Conservation (phyloP, 2,797 vertebrate species). For the Tenualosa ilisha region DNA sequence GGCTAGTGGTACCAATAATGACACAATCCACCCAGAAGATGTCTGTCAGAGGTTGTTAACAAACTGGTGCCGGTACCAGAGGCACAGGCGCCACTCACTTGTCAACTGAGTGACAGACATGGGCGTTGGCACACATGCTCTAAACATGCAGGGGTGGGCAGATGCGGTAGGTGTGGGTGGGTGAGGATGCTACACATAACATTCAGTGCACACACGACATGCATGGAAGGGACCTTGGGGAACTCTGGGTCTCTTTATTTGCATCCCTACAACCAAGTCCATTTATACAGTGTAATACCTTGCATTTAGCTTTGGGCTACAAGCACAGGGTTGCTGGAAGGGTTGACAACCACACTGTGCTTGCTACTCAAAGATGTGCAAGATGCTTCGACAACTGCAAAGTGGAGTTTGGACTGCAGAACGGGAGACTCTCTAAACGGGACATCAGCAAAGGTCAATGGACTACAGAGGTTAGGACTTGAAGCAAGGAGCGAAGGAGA, state of each 20-base stretch:
- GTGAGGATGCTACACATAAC: constrained; percentile 53
- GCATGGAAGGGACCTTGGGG: constrained; percentile 53
- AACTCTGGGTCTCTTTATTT: not conserved
- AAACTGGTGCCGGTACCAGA: not conserved
- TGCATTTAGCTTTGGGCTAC: not conserved
- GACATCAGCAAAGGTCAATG: not conserved
- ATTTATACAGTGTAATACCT: not conserved
- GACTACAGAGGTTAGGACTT: constrained; percentile 50
- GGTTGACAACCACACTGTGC: not conserved
- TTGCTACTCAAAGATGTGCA: not conserved
- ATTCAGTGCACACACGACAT: constrained; percentile 57
- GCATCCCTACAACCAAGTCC: not conserved
- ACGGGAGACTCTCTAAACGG: not conserved
- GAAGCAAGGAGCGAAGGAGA: constrained; percentile 52
- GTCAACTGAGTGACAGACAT: not conserved
- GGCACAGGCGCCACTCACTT: not conserved
- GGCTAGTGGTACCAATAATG: not conserved
- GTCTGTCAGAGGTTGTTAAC: not conserved
- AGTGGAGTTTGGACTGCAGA: not conserved
- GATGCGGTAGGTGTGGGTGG: constrained; percentile 32
- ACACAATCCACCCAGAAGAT: not conserved
- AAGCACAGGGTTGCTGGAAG: not conserved
- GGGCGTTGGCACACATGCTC: not conserved
- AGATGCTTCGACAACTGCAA: not conserved
- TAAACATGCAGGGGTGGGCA: not conserved